Base-by-base conservation (phyloP, 2,888 invertebrate genomes). In the Patella ulyssiponensis region DNA sequence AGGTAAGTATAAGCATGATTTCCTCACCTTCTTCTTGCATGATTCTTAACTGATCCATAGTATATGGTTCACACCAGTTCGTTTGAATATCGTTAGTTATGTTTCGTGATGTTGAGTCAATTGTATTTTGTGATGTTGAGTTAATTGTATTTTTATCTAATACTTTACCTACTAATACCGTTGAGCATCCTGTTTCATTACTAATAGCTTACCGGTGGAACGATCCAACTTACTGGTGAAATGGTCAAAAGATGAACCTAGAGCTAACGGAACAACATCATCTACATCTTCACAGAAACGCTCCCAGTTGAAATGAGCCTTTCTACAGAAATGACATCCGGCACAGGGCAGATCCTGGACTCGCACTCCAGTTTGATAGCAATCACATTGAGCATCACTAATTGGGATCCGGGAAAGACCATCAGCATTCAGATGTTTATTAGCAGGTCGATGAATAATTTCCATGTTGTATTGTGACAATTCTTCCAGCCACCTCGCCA, bases 401-500 rank as follows among this genome's bases (percentile, higher is more conserved):
- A n/a, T 58, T 15, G 72, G 71, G 2, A 71, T 51, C 27, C 82
- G 75, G 1, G 82, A 80, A 14, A 80, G 64, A 11, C 71, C 77
- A 77, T 82, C 79, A 0, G 80, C 80, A 74, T 82, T 76, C 2
- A 7, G 4, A 77, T 82, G 80, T 44, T 76, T 53, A 23, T 44
- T 53, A 5, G 77, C 82, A 14, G 69, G 20, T 1, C 79, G 33
- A n/a, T 81, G 81, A 15, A 53, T 51, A 2, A 83, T 71, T 3
- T 20, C 33, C 79, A 83, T 76, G 27, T 83, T 69, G 71, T 80
- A 84, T 54, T 84, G 82, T 14, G 71, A 64, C 15, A 85, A 54
- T 54, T 83, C 83, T 51, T 84, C 81, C 7, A 83, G 20, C 84
- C 83, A 83, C 33, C 83, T 58, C 0, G 83, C 82, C 4, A 83